These are phyloP conservation scores for Numenius phaeopus DNA, from an alignment of 2,797 vertebrate genomes.

Conservation along the genomic window DNA sequence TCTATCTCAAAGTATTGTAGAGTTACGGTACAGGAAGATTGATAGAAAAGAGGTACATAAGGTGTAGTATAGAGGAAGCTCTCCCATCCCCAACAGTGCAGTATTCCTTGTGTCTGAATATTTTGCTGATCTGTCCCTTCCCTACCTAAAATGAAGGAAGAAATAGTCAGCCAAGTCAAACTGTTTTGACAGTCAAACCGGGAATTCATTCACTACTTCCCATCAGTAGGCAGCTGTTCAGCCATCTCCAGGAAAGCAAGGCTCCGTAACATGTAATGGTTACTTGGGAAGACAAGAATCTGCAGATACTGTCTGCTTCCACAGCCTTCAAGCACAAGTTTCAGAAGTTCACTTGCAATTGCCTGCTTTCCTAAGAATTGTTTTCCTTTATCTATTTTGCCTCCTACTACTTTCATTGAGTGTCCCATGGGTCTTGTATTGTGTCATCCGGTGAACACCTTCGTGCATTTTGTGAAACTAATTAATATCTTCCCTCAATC, in stretches of 20 bases:
- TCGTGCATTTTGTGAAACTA: not conserved
- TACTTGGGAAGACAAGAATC: not conserved
- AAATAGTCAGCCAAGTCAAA: not conserved
- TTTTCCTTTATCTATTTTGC: not conserved
- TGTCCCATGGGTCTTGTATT: not conserved
- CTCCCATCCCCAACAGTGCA: not conserved
- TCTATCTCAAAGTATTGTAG: not conserved
- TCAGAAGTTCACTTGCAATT: not conserved
- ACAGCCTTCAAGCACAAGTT: not conserved
- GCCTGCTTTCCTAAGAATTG: not conserved
- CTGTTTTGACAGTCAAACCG: no score
- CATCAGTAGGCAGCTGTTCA: not conserved
- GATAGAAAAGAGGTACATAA: not conserved
- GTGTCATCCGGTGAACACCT: not conserved
- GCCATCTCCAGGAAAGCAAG: not conserved
- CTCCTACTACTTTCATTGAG: not conserved
- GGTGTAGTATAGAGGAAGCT: not conserved
- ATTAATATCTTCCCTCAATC: not conserved
- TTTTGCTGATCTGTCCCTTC: not conserved
- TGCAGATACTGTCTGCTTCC: not conserved
- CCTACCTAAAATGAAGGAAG: not conserved
- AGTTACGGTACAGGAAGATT: not conserved
- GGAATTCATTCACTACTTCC: not conserved
- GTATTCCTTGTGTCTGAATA: not conserved
- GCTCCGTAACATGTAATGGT: not conserved